phyloP scores from a whole-genome alignment of 1,140 invertebrate genomes.

The Globodera ellingtonae region DNA sequence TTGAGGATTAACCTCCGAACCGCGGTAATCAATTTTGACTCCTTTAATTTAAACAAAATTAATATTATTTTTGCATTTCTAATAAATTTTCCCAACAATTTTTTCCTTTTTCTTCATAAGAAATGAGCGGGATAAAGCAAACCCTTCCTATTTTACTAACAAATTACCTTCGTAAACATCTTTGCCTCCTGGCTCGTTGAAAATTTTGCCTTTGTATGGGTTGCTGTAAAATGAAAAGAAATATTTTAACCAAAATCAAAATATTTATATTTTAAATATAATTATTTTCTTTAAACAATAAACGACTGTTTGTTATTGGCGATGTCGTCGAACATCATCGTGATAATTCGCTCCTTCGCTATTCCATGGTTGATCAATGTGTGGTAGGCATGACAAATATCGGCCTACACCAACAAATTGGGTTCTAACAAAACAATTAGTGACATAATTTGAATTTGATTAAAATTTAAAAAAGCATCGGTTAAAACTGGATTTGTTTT shows the following conservation, averaged over 20 bases:
- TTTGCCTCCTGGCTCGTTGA: conserved; percentile 71
- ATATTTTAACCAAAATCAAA: not conserved
- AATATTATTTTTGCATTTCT: too few species aligned
- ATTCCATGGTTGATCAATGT: conserved; percentile 71
- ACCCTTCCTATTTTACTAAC: too few species aligned
- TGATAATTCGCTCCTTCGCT: conserved; percentile 71
- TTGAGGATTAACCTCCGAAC: conserved; percentile 44
- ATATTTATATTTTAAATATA: conserved; percentile 17
- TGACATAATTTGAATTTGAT: conserved; percentile 48
- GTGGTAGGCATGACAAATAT: conserved; percentile 73
- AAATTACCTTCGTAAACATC: conserved; percentile 70
- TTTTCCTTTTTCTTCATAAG: too few species aligned
- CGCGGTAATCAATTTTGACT: conserved; percentile 71
- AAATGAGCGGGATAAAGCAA: too few species aligned
- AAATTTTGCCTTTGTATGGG: conserved; percentile 70
- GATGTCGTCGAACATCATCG: conserved; percentile 75
- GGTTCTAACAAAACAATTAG: too few species aligned
- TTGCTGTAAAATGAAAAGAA: conserved; percentile 67
- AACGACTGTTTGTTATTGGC: conserved; percentile 70
- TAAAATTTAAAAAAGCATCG: conserved; percentile 61
- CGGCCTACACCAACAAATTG: conserved; percentile 67
- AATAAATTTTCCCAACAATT: too few species aligned
- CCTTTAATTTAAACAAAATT: conserved; percentile 68
- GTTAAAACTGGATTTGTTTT: conserved; percentile 70
- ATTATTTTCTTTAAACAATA: conserved; percentile 4